A percentile compares a stretch with the other conserved stretches of the same genome.
Evolutionary conservation across 2,113 vertebrate species (phyloP).

Genomic region (Amblyopsis rosae): DNA sequence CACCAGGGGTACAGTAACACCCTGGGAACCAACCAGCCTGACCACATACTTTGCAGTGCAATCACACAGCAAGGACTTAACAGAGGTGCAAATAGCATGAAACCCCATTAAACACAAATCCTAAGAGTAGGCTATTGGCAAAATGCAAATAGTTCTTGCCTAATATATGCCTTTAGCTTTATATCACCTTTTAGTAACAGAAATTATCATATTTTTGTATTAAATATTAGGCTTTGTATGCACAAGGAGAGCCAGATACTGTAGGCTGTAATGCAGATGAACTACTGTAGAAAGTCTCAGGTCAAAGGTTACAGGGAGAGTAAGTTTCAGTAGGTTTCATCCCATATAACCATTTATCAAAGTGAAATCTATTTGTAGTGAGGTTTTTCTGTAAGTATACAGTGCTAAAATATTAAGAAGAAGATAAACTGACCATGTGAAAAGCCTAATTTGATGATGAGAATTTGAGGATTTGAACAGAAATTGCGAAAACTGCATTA

Average conservation of each 20-base stretch:
- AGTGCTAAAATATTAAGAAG: neutral
- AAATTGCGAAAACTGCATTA: conserved; percentile 53
- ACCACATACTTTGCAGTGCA: conserved; percentile 53
- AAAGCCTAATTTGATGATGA: neutral
- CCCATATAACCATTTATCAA: neutral
- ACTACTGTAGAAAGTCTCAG: neutral
- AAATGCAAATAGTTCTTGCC: conserved; percentile 44
- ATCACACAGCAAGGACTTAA: conserved; percentile 51
- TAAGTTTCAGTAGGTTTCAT: conserved; percentile 3
- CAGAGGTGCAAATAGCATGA: conserved; percentile 32
- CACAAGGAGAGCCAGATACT: conserved; percentile 3
- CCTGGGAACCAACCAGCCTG: conserved; percentile 38
- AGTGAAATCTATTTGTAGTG: conserved; percentile 4
- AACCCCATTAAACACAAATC: conserved; percentile 47
- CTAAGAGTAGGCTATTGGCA: conserved; percentile 45
- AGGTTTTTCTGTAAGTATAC: conserved; percentile 33
- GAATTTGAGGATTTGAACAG: conserved; percentile 52
- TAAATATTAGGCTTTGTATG: conserved; percentile 50
- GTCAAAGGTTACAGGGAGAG: conserved; percentile 15
- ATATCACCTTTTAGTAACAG: conserved; percentile 48
- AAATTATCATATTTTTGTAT: conserved; percentile 19
- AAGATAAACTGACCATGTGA: conserved; percentile 4
- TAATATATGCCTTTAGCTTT: conserved; percentile 51
- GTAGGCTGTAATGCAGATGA: neutral
- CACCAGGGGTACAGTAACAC: conserved; percentile 41